Base-by-base conservation (phyloP, 2,888 invertebrate species). In the Hypolimnas misippus region DNA sequence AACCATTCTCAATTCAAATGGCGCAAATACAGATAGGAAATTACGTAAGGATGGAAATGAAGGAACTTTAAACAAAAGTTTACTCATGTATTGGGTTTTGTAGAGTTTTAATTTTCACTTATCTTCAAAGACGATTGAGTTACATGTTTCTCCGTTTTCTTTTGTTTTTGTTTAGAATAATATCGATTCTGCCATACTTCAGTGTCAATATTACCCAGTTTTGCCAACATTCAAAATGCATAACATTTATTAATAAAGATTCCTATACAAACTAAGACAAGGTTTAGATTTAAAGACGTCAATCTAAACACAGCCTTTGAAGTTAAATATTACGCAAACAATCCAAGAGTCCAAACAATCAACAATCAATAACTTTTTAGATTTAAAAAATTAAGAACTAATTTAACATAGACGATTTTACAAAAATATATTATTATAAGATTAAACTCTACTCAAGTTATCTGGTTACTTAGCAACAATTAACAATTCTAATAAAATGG, bases 1-100 rank as follows among this genome's bases (percentile, higher is more conserved):
- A 57, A 90, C 90, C 90, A 92, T 92, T 73, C 78, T 85, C 16
- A 70, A 63, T 54, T 68, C 69, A 61, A 76, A 72, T 19, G 71
- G 64, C 25, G 58, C 57, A 25, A 57, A 50, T 42, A 59, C 70
- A 42, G 76, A 77, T 14, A 80, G 33, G 14, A 77, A 69, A 40
- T 71, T 71, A 58, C 67, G 59, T 17, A 74, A 66, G 8, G 49
- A 29, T 29, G 6, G 3, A 14, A 49, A 29, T 14, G 66, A 62
- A 57, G 66, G 70, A 46, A 68, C 54, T 55, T 63, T 70, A 51
- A 64, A 60, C 17, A 74, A 60, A 49, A 67, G 53, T 53, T 65
- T 70, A 62, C 63, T 73, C 82, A 83, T 59, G 7, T 21, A 59
- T 16, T 40, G n/a, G 29, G 33, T 21, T 52, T 53, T 19, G 10